Percentiles rank a stretch among this genome's conserved stretches.
These are phyloP conservation scores for Nesospiza acunhae DNA, from an alignment of 2,113 vertebrate species.

Conservation along the genomic window DNA sequence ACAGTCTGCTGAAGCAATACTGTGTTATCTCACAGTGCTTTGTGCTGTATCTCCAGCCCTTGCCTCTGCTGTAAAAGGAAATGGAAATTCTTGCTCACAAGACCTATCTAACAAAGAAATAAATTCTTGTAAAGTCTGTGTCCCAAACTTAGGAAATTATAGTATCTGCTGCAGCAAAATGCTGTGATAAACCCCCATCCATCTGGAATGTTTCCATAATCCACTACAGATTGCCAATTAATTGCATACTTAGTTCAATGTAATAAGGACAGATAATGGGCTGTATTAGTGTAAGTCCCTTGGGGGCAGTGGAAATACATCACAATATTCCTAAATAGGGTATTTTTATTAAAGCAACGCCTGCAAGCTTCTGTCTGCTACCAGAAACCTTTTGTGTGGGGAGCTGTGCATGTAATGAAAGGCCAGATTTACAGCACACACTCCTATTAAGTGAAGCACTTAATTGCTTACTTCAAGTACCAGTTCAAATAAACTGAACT, in stretches of 20 bases:
- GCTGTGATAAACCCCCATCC: conserved; percentile 9
- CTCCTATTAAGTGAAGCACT: conserved; percentile 39
- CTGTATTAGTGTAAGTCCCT: conserved; percentile 7
- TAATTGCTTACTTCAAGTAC: conserved; percentile 44
- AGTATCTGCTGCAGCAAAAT: conserved; percentile 3
- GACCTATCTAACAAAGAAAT: neutral
- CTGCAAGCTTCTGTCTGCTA: conserved; percentile 3
- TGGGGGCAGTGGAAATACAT: conserved; percentile 29
- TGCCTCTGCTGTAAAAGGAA: conserved; percentile 26
- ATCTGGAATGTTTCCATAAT: conserved; percentile 39
- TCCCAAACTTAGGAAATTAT: neutral
- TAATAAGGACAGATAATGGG: conserved; percentile 45
- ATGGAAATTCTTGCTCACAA: conserved; percentile 24
- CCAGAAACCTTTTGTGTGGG: conserved; percentile 1
- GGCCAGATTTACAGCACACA: conserved; percentile 6
- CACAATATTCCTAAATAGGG: conserved; percentile 37
- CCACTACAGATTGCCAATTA: conserved; percentile 50
- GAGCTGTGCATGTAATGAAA: neutral
- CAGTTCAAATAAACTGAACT: conserved; percentile 43
- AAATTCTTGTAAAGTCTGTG: neutral
- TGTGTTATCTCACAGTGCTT: neutral
- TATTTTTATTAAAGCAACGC: conserved; percentile 20
- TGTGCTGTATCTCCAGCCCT: neutral
- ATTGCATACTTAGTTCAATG: conserved; percentile 8
- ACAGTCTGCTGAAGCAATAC: neutral